Conservation (phyloP, 2,113 vertebrate genomes). For the Mustela nigripes region DNA sequence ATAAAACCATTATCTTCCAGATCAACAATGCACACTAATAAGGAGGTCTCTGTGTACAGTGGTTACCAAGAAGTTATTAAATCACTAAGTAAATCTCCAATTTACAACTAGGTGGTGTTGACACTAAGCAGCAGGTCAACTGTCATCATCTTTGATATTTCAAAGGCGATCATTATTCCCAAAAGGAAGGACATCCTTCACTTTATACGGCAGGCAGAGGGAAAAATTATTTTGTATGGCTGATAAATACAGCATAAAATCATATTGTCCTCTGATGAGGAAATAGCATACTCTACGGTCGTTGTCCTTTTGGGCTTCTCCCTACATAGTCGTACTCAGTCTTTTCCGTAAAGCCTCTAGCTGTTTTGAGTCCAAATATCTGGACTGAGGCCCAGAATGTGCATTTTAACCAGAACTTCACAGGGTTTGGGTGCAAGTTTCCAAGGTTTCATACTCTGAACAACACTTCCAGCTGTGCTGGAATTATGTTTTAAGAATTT, state of each 20-base stretch:
- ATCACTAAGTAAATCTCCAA: not conserved
- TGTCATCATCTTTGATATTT: not conserved
- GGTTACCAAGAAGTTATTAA: constrained; percentile 19
- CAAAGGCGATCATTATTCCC: not conserved
- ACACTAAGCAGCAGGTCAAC: not conserved
- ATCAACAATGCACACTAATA: not conserved
- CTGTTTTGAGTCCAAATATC: not conserved
- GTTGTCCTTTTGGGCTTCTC: not conserved
- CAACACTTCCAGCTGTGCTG: not conserved
- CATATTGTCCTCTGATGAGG: not conserved
- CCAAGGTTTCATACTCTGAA: not conserved
- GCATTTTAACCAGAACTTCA: not conserved
- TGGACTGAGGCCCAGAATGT: fast-evolving
- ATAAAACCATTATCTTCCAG: not conserved
- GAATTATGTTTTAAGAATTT: not conserved
- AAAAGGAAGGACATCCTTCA: not conserved
- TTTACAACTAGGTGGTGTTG: not conserved
- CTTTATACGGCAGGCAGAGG: not conserved
- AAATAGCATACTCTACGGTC: not conserved
- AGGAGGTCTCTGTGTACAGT: not conserved
- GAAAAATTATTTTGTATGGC: not conserved
- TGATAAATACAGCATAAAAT: not conserved
- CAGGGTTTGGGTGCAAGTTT: not conserved
- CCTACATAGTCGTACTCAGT: fast-evolving
- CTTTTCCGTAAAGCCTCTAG: not conserved